phyloP scores from a whole-genome alignment of 2,113 vertebrate genomes.

The Azemiops feae region DNA sequence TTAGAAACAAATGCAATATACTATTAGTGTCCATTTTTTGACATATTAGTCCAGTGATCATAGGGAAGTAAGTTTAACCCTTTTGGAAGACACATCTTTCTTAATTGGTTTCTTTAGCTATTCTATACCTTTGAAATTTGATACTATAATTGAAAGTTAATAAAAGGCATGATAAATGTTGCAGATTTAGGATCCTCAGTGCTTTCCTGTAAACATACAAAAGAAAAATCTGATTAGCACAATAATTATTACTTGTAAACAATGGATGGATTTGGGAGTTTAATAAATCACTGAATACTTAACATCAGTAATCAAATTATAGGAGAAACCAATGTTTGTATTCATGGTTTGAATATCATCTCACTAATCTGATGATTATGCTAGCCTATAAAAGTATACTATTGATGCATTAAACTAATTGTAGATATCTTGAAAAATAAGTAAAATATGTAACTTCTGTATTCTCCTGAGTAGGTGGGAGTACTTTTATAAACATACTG shows the following conservation, averaged over 20 bases:
- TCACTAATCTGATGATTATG: not conserved
- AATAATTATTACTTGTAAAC: conserved; percentile 20
- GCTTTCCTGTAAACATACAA: conserved; percentile 49
- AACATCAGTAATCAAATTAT: fast-evolving
- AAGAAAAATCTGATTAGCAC: not conserved
- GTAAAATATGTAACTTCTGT: not conserved
- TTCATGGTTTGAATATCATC: not conserved
- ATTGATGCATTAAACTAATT: not conserved
- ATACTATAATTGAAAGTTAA: conserved; percentile 73
- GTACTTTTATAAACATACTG: not conserved
- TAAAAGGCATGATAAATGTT: conserved; percentile 67
- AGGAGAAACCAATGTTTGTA: not conserved
- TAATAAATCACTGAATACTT: conserved; percentile 39
- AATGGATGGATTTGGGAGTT: not conserved
- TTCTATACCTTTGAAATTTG: conserved; percentile 78
- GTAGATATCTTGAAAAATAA: not conserved
- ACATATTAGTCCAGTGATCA: conserved; percentile 76
- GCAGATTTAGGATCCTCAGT: conserved; percentile 61
- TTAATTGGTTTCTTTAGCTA: conserved; percentile 73
- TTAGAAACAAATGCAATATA: conserved; percentile 53
- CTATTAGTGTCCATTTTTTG: conserved; percentile 47
- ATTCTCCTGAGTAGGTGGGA: not conserved
- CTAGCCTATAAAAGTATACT: not conserved
- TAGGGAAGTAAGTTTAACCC: conserved; percentile 70
- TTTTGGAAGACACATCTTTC: conserved; percentile 54